Conservation (phyloP, 2,888 invertebrate genomes). For the Drosophila affinis region DNA sequence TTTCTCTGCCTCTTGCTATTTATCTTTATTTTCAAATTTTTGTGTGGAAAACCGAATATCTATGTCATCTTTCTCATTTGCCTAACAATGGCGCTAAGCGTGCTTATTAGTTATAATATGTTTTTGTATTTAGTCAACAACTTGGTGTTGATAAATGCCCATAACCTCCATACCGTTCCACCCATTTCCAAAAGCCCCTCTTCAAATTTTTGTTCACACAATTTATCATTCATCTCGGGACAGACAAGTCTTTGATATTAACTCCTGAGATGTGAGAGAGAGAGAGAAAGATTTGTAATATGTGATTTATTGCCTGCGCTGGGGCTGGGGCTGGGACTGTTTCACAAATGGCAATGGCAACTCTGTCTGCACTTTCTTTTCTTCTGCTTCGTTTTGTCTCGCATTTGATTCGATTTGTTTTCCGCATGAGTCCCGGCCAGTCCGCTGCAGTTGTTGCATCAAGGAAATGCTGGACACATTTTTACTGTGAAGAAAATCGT, state of each 20-base stretch:
- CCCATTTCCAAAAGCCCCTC: neutral
- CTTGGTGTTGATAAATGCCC: constrained; percentile 53
- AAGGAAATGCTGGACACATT: constrained; percentile 29
- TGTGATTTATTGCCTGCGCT: constrained; percentile 19
- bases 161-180: constrained; percentile 31
- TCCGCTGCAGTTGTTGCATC: constrained; percentile 22
- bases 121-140: constrained; percentile 60
- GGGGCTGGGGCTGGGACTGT: neutral
- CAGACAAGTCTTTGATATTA: constrained; percentile 19
- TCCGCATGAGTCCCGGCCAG: constrained; percentile 4
- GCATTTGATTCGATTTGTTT: constrained; percentile 12
- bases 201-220: constrained; percentile 58
- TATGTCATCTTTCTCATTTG: constrained; percentile 58
- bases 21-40: constrained; percentile 20
- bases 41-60: constrained; percentile 30
- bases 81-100: constrained; percentile 64
- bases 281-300: constrained; percentile 10
- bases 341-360: constrained; percentile 30
- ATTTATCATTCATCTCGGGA: constrained; percentile 52
- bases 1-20: constrained; percentile 5
- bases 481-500: constrained; percentile 30
- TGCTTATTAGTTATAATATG: constrained; percentile 67
- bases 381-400: constrained; percentile 28
- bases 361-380: constrained; percentile 26
- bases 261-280: constrained; percentile 3